Conservation (phyloP, 2,888 invertebrate genomes). For the Cheilosia soror region DNA sequence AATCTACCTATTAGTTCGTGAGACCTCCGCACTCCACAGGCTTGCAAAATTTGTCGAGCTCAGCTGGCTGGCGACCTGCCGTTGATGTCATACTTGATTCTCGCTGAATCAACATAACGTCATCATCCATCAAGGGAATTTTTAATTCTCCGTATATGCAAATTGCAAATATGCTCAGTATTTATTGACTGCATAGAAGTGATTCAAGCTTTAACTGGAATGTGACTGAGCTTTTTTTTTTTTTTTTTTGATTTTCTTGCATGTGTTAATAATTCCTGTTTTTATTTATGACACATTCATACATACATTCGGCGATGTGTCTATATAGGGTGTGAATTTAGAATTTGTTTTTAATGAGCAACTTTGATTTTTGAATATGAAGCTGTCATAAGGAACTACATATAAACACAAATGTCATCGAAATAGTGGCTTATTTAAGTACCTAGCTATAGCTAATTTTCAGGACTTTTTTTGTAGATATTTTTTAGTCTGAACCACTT, state of each 20-base stretch:
- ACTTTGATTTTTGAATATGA: background rate
- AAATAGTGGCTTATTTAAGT: too few species aligned
- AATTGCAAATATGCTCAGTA: constrained; percentile 64
- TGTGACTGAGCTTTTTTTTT: constrained; percentile 54
- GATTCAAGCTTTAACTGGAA: constrained; percentile 66
- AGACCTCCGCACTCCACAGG: background rate
- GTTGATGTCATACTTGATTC: constrained; percentile 66
- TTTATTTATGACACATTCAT: constrained; percentile 37
- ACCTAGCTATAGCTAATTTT: too few species aligned
- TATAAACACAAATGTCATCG: background rate
- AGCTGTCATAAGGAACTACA: too few species aligned
- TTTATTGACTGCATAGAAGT: constrained; percentile 25
- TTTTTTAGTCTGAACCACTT: too few species aligned
- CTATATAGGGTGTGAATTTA: constrained; percentile 49
- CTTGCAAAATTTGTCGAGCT: background rate
- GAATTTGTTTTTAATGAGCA: background rate
- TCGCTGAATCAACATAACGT: constrained; percentile 66
- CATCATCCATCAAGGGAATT: constrained; percentile 53
- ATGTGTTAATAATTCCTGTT: constrained; percentile 46
- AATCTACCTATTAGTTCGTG: constrained; percentile 15
- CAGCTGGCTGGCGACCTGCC: background rate
- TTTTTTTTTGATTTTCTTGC: constrained; percentile 4
- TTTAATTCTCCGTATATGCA: constrained; percentile 49
- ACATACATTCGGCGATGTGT: constrained; percentile 16
- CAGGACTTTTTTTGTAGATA: too few species aligned